Percentiles rank a stretch among this genome's conserved stretches.
Evolutionary conservation across 2,797 vertebrate species (phyloP).

Genomic region (Karalla daura): DNA sequence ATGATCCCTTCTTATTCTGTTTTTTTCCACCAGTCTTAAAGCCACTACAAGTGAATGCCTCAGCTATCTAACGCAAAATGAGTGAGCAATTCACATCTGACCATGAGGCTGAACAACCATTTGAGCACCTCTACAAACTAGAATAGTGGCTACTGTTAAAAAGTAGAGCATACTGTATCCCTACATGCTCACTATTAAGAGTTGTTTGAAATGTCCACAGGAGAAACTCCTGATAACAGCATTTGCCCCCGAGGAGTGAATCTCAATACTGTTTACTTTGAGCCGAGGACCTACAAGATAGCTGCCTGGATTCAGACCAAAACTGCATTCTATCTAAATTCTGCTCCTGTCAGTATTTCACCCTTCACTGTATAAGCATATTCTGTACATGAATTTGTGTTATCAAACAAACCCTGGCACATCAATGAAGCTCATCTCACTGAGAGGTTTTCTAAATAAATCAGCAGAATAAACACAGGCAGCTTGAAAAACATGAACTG

Average conservation of each 20-base stretch:
- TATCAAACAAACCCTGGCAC: constrained; percentile 83
- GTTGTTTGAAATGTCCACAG: constrained; percentile 41
- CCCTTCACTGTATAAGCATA: constrained; percentile 76
- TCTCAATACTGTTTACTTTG: constrained; percentile 75
- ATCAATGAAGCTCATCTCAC: constrained; percentile 82
- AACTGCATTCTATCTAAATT: constrained; percentile 74
- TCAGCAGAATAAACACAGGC: constrained; percentile 83
- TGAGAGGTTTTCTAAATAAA: constrained; percentile 82
- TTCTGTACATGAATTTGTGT: constrained; percentile 78
- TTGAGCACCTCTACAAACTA: constrained; percentile 4
- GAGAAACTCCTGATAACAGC: constrained; percentile 43
- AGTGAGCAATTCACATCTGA: neutral
- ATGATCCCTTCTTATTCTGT: neutral
- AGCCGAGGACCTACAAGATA: constrained; percentile 62
- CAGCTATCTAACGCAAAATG: neutral
- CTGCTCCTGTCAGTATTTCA: constrained; percentile 71
- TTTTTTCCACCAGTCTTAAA: neutral
- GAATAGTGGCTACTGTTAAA: too few relatives aligned
- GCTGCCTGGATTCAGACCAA: constrained; percentile 71
- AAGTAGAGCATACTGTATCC: too few relatives aligned
- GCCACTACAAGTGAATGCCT: neutral
- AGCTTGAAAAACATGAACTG: constrained; percentile 79
- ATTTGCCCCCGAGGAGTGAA: constrained; percentile 57
- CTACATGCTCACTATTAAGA: constrained; percentile 33
- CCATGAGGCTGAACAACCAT: neutral